A percentile compares a stretch with the other conserved stretches of the same genome.
phyloP scores from a whole-genome alignment of 2,113 vertebrate species.

The Antechinus flavipes region DNA sequence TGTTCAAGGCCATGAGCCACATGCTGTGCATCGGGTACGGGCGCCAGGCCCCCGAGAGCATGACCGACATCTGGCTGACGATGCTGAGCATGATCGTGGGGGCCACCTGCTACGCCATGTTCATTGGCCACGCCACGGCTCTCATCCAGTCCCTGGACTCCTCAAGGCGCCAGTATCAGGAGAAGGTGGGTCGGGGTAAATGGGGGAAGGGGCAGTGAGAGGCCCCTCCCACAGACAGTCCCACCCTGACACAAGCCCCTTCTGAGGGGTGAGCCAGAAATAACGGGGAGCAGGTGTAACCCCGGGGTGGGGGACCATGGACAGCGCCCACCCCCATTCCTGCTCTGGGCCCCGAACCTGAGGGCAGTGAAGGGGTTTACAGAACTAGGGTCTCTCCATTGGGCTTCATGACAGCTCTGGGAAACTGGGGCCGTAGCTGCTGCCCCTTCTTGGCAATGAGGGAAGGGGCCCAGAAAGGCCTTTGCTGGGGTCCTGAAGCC shows the following conservation, averaged over 20 bases:
- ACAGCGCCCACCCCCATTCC: neutral
- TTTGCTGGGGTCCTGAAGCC: neutral
- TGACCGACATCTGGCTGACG: constrained; percentile 99
- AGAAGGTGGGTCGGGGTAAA: constrained; percentile 87
- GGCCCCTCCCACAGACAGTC: neutral
- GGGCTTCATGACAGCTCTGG: neutral
- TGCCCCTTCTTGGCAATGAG: neutral
- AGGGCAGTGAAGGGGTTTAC: neutral
- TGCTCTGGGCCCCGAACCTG: too few species aligned
- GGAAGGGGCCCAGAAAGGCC: too few species aligned
- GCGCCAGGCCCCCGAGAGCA: constrained; percentile 96
- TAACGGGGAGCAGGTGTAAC: neutral
- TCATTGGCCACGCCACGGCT: constrained; percentile 94
- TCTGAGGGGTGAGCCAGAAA: neutral
- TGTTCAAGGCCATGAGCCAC: constrained; percentile 99
- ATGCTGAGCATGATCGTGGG: constrained; percentile 99
- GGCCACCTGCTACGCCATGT: constrained; percentile 97
- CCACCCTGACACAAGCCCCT: neutral
- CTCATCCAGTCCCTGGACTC: constrained; percentile 96
- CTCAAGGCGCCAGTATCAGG: constrained; percentile 94
- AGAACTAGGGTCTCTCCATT: neutral
- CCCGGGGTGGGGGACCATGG: neutral
- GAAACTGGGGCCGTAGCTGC: neutral
- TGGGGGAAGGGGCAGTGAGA: constrained; percentile 10
- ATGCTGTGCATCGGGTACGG: constrained; percentile 99